A percentile compares a stretch with the other conserved stretches of the same genome.
These are phyloP conservation scores for Propithecus perrieri DNA, from an alignment of 2,797 vertebrate species.

Conservation along the genomic window DNA sequence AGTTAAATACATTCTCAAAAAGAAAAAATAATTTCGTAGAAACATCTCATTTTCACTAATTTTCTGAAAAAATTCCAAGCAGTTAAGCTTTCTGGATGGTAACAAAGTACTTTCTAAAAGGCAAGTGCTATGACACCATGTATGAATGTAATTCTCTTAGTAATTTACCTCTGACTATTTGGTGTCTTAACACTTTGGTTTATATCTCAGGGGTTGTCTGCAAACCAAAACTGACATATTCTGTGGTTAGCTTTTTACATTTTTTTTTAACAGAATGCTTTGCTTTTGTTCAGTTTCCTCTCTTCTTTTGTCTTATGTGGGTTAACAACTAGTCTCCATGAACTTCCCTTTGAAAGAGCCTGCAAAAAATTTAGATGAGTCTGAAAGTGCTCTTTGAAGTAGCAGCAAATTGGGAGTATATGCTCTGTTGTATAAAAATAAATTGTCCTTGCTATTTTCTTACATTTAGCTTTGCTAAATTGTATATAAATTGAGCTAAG, in stretches of 20 bases:
- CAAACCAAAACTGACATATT: constrained; percentile 87
- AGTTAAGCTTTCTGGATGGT: constrained; percentile 79
- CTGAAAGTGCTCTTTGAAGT: constrained; percentile 88
- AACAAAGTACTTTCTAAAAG: constrained; percentile 83
- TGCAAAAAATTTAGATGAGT: constrained; percentile 80
- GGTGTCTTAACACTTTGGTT: constrained; percentile 86
- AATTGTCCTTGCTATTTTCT: constrained; percentile 88
- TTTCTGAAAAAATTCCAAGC: constrained; percentile 76
- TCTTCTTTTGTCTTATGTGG: constrained; percentile 74
- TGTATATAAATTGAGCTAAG: constrained; percentile 89
- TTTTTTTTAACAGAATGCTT: constrained; percentile 72
- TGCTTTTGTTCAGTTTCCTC: constrained; percentile 77
- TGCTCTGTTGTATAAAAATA: constrained; percentile 83
- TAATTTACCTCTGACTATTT: constrained; percentile 85
- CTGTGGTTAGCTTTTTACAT: constrained; percentile 79
- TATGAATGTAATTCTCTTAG: constrained; percentile 84
- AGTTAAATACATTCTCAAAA: constrained; percentile 74
- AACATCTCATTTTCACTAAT: constrained; percentile 74
- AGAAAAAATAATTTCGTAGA: constrained; percentile 70
- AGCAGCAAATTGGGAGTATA: constrained; percentile 84
- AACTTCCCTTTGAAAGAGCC: constrained; percentile 87
- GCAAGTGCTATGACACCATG: constrained; percentile 83
- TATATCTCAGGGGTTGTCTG: constrained; percentile 87
- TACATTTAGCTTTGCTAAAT: constrained; percentile 89
- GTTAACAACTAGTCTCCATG: constrained; percentile 84